These are phyloP conservation scores for Craniophora ligustri DNA, from an alignment of 2,888 invertebrate genomes.

Conservation along the genomic window DNA sequence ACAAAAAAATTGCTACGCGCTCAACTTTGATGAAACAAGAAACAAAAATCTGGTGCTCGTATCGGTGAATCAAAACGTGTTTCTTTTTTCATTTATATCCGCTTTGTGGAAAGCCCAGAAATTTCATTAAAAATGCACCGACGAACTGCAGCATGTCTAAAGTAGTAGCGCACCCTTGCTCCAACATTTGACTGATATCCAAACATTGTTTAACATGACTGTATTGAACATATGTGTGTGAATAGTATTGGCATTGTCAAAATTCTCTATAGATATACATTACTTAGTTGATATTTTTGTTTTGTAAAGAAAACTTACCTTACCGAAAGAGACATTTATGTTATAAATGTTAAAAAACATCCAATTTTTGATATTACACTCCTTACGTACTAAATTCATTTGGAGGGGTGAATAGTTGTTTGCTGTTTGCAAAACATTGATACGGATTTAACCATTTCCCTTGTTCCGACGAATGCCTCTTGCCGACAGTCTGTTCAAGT, in stretches of 20 bases:
- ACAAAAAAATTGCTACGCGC: constrained; percentile 49
- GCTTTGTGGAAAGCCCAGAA: constrained; percentile 80
- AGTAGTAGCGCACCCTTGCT: constrained; percentile 53
- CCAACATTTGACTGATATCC: constrained; percentile 52
- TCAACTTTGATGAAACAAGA: constrained; percentile 55
- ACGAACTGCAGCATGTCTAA: constrained; percentile 46
- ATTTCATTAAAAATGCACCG: constrained; percentile 78
- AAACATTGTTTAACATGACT: constrained; percentile 23
- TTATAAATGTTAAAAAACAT: constrained; percentile 40
- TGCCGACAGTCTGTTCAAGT: constrained; percentile 76
- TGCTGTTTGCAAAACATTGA: constrained; percentile 67
- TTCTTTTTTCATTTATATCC: constrained; percentile 75
- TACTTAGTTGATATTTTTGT: neutral
- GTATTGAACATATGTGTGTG: no score
- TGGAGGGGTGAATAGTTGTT: constrained; percentile 54
- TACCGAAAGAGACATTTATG: constrained; percentile 6
- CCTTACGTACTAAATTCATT: constrained; percentile 46
- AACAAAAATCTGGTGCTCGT: constrained; percentile 56
- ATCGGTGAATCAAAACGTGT: constrained; percentile 68
- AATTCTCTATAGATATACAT: neutral
- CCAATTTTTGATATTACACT: constrained; percentile 32
- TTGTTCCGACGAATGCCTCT: constrained; percentile 77
- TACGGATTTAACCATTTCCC: constrained; percentile 80
- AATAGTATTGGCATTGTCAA: constrained; percentile 13
- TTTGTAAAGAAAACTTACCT: neutral